A percentile compares a stretch with the other conserved stretches of the same genome.
phyloP scores from a whole-genome alignment of 2,113 vertebrate genomes.

The Redunca redunca region DNA sequence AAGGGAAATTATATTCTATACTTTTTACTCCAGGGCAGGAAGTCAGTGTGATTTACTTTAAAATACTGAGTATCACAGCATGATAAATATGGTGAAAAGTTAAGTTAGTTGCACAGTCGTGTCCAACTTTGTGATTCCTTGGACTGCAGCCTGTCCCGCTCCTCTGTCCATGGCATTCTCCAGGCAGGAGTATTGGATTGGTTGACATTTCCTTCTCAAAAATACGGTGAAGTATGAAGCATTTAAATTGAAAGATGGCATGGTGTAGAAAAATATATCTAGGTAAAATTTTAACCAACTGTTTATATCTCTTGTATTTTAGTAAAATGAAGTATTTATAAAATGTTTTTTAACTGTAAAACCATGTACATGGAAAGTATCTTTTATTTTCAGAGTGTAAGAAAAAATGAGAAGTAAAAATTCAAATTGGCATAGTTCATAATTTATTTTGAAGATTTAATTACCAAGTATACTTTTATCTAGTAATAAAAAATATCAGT shows the following conservation, averaged over 20 bases:
- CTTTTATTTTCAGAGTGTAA: background rate
- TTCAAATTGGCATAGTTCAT: background rate
- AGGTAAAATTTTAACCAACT: background rate
- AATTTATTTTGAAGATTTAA: background rate
- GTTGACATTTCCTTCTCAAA: background rate
- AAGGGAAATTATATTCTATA: background rate
- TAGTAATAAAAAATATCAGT: background rate
- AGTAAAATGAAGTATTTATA: background rate
- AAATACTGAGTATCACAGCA: background rate
- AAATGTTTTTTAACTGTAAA: background rate
- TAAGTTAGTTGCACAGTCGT: background rate
- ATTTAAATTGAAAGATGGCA: background rate
- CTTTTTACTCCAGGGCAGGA: background rate
- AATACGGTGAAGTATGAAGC: background rate
- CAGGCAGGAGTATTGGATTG: background rate
- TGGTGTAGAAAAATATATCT: background rate
- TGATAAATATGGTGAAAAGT: background rate
- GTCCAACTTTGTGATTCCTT: accelerated
- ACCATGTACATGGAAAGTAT: background rate
- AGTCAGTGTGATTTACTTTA: background rate
- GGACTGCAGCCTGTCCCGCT: background rate
- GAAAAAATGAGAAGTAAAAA: background rate
- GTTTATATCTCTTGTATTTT: background rate
- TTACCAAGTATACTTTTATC: background rate
- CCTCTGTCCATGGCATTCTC: background rate